These are phyloP conservation scores for Drosophila kanapiae DNA, from an alignment of 1,140 invertebrate genomes.

Conservation along the genomic window DNA sequence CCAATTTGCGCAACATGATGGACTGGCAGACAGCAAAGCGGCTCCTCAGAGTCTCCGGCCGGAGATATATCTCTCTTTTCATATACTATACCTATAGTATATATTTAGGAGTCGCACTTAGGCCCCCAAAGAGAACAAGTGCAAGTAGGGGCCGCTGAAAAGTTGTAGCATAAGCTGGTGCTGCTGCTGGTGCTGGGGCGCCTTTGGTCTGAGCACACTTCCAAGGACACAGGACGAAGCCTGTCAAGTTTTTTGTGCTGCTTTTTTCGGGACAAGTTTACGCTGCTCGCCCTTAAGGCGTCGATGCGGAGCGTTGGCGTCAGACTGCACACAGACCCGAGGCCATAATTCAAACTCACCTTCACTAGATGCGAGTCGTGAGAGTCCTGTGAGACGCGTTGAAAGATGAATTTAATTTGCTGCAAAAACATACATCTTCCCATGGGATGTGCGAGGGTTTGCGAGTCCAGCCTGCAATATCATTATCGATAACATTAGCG, in stretches of 20 bases:
- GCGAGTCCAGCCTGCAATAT: not conserved
- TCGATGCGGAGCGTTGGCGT: slow-evolving; percentile 31
- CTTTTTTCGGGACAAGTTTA: slow-evolving; percentile 47
- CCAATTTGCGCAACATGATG: slow-evolving; percentile 74
- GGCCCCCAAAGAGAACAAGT: slow-evolving; percentile 29
- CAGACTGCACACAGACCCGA: slow-evolving; percentile 45
- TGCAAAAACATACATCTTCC: slow-evolving; percentile 9
- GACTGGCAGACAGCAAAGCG: slow-evolving; percentile 37
- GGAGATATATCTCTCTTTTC: slow-evolving; percentile 15
- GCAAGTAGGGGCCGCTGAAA: slow-evolving; percentile 49
- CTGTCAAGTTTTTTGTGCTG: slow-evolving; percentile 50
- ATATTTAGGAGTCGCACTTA: slow-evolving; percentile 36
- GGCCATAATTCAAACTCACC: slow-evolving; percentile 59
- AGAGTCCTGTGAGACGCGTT: not conserved
- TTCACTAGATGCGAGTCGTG: slow-evolving; percentile 12
- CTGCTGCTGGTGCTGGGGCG: slow-evolving; percentile 23
- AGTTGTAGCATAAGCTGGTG: slow-evolving; percentile 53
- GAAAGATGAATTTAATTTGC: slow-evolving; percentile 33
- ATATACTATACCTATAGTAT: slow-evolving; percentile 6
- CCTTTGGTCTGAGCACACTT: slow-evolving; percentile 44
- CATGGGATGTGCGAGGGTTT: not conserved
- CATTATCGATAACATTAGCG: slow-evolving; percentile 4
- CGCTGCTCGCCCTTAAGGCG: slow-evolving; percentile 37
- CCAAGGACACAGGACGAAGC: slow-evolving; percentile 54
- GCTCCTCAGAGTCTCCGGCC: slow-evolving; percentile 30